Evolutionary conservation across 2,888 invertebrate species (phyloP).

Genomic region (Mythimna pallens): DNA sequence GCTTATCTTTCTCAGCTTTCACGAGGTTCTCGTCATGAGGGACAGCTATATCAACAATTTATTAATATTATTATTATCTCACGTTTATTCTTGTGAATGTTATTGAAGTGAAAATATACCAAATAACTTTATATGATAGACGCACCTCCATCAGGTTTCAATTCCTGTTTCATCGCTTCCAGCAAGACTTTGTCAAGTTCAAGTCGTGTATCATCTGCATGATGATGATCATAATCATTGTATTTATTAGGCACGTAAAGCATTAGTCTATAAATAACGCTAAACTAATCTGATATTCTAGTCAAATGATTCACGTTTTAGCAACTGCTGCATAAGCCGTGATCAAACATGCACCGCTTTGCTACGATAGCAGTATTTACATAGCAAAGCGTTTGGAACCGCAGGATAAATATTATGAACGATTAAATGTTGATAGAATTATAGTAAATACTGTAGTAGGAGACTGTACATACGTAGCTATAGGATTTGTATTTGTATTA

Average conservation of each 20-base stretch:
- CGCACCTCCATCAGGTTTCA: no score
- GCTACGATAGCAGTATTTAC: conserved; percentile 33
- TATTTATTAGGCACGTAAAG: background rate
- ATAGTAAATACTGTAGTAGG: background rate
- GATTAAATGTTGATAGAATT: conserved; percentile 4
- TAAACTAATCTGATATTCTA: conserved; percentile 10
- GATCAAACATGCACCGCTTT: conserved; percentile 18
- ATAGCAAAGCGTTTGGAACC: conserved; percentile 2
- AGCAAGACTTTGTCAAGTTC: no score
- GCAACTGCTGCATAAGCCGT: conserved; percentile 7
- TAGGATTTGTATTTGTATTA: background rate
- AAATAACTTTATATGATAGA: no score
- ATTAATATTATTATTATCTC: no score
- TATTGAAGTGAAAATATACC: no score
- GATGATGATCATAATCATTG: background rate
- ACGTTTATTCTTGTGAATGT: no score
- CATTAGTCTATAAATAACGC: background rate
- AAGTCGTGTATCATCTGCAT: no score
- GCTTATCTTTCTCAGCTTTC: no score
- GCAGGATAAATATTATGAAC: background rate
- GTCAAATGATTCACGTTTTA: conserved; percentile 23
- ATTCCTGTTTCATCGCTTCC: no score
- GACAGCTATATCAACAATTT: no score
- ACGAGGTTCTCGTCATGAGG: no score
- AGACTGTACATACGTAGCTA: background rate